Conservation (phyloP, 2,888 invertebrate genomes). For the Cabera pusaria region DNA sequence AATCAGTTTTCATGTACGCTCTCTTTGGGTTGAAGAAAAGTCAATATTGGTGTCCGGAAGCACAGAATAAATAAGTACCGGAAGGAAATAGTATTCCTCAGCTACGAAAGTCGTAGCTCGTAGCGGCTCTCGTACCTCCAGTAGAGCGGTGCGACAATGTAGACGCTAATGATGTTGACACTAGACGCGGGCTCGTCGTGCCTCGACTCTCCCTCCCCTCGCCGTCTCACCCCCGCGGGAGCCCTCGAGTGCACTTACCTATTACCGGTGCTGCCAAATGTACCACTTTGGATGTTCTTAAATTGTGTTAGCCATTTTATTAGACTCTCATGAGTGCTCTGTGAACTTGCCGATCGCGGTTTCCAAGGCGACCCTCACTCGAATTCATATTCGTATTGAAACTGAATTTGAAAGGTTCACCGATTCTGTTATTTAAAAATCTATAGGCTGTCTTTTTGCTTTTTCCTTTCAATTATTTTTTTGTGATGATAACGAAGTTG, state of each 20-base stretch:
- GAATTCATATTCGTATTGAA: slow-evolving; percentile 15
- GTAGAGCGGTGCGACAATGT: slow-evolving; percentile 54
- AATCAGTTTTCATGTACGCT: too few relatives aligned
- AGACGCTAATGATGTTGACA: slow-evolving; percentile 78
- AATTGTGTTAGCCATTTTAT: slow-evolving; percentile 50
- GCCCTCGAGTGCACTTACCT: slow-evolving; percentile 52
- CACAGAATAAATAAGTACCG: too few relatives aligned
- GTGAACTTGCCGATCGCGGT: slow-evolving; percentile 15
- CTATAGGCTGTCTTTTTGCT: slow-evolving; percentile 12
- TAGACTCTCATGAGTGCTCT: slow-evolving; percentile 24
- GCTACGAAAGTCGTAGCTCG: slow-evolving; percentile 40
- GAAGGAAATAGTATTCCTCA: slow-evolving; percentile 5
- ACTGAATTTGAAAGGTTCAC: slow-evolving; percentile 17
- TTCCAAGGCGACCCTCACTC: slow-evolving; percentile 10
- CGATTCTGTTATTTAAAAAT: slow-evolving; percentile 5
- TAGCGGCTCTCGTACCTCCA: slow-evolving; percentile 57
- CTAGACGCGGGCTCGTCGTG: slow-evolving; percentile 62
- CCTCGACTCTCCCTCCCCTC: slow-evolving; percentile 29
- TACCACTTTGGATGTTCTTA: slow-evolving; percentile 48
- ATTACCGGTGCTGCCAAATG: slow-evolving; percentile 44
- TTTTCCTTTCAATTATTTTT: slow-evolving; percentile 35
- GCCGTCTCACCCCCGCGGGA: slow-evolving; percentile 31
- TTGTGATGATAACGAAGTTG: slow-evolving; percentile 14
- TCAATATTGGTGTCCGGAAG: too few relatives aligned
- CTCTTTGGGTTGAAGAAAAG: too few relatives aligned